These are phyloP conservation scores for Gerris buenoi DNA, from an alignment of 1,140 invertebrate genomes.

Conservation along the genomic window DNA sequence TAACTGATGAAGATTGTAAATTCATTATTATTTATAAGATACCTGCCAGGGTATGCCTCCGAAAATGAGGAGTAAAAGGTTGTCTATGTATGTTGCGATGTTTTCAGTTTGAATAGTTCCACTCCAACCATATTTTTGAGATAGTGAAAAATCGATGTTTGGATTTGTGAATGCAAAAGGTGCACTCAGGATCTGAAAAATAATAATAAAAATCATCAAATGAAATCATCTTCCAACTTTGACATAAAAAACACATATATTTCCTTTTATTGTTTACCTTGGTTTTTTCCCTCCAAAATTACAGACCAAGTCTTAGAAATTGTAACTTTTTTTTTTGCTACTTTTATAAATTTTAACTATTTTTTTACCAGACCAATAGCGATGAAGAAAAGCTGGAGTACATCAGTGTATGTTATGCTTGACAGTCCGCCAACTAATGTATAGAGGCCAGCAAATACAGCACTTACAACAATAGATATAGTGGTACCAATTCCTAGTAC, in stretches of 20 bases:
- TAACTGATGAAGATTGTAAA: no score
- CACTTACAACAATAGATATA: conserved; percentile 45
- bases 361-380: conserved; percentile 57
- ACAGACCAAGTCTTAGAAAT: no score
- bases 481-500: conserved; percentile 45
- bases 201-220: no score
- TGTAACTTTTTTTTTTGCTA: no score
- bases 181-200: conserved; percentile 19
- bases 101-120: conserved; percentile 40
- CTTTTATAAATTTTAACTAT: no score
- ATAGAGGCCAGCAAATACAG: conserved; percentile 53
- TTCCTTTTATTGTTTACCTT: no score
- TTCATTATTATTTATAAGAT: no score
- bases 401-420: conserved; percentile 66
- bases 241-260: no score
- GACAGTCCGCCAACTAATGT: conserved; percentile 65
- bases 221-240: no score
- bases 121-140: conserved; percentile 36
- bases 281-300: no score
- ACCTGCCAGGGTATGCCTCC: conserved; percentile 79
- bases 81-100: conserved; percentile 50
- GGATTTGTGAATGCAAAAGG: conserved; percentile 17
- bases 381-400: conserved; percentile 63
- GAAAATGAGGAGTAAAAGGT: conserved; percentile 53
- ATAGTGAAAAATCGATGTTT: background rate